phyloP scores from a whole-genome alignment of 1,140 invertebrate genomes.

The Trichogramma pretiosum region DNA sequence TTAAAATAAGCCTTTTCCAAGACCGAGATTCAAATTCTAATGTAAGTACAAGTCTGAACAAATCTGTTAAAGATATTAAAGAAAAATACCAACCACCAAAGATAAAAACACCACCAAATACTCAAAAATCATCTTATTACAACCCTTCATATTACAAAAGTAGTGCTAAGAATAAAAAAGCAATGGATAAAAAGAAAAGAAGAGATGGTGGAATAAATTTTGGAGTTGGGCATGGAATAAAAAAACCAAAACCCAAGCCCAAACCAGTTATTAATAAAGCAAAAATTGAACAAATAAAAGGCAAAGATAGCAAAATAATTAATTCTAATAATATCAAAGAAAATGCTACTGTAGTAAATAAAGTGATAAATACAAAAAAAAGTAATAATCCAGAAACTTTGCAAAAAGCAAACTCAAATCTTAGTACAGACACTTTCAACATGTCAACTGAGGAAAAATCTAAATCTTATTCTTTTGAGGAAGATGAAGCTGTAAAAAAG shows the following conservation, averaged over 20 bases:
- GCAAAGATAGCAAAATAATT: not conserved
- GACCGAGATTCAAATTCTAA: constrained; percentile 20
- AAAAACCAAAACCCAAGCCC: constrained; percentile 30
- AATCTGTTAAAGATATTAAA: constrained; percentile 9
- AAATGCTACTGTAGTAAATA: not conserved
- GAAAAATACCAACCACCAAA: constrained; percentile 15
- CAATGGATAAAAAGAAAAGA: constrained; percentile 17
- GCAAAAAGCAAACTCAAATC: constrained; percentile 37
- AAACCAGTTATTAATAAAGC: constrained; percentile 1
- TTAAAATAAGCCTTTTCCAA: constrained; percentile 9
- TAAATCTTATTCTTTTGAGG: too few species aligned
- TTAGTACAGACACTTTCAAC: constrained; percentile 20
- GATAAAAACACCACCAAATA: constrained; percentile 20
- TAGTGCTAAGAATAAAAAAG: too few species aligned
- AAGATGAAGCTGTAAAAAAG: too few species aligned
- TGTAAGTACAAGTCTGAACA: constrained; percentile 25
- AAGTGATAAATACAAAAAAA: not conserved
- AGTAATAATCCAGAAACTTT: constrained; percentile 10
- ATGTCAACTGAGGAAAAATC: too few species aligned
- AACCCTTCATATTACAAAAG: constrained; percentile 1
- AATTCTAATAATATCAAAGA: not conserved
- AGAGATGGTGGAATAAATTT: constrained; percentile 32
- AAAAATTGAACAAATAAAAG: not conserved
- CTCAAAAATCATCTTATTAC: constrained; percentile 21
- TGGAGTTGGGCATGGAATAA: constrained; percentile 37